Evolutionary conservation across 2,888 invertebrate species (phyloP).

Genomic region (Clivina fossor): DNA sequence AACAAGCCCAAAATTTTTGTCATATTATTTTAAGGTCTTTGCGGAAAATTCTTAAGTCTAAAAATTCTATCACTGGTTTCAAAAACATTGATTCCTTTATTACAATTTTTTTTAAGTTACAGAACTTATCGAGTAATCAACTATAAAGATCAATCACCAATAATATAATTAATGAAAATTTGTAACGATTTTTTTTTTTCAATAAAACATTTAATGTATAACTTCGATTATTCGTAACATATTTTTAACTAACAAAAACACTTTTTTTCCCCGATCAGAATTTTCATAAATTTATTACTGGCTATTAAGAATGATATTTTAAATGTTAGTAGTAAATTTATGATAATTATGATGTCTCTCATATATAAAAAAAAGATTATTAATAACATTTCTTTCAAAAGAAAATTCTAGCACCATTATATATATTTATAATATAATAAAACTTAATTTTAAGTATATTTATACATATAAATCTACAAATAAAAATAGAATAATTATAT

Average conservation of each 20-base stretch:
- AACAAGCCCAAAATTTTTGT: conserved; percentile 1
- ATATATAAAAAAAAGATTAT: background rate
- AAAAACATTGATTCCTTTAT: background rate
- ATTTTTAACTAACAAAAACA: conserved; percentile 16
- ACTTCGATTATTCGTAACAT: conserved; percentile 17
- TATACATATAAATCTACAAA: conserved; percentile 2
- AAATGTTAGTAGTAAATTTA: background rate
- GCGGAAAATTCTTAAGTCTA: background rate
- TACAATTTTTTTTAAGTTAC: no score
- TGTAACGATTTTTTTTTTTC: conserved; percentile 25
- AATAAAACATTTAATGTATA: conserved; percentile 15
- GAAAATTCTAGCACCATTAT: conserved; percentile 24
- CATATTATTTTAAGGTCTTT: conserved; percentile 1
- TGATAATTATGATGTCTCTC: conserved; percentile 1
- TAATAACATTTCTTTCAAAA: conserved; percentile 17
- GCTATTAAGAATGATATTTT: conserved; percentile 8
- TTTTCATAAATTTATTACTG: conserved; percentile 1
- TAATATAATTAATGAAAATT: conserved; percentile 15
- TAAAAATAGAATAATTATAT: no score
- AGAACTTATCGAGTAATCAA: conserved; percentile 21
- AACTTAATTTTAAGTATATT: conserved; percentile 7
- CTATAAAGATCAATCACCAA: conserved; percentile 16
- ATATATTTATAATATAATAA: no score
- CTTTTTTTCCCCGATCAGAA: background rate
- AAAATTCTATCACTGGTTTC: conserved; percentile 9